These are phyloP conservation scores for Megaceryle torquata DNA, from an alignment of 2,113 vertebrate species.

Conservation along the genomic window DNA sequence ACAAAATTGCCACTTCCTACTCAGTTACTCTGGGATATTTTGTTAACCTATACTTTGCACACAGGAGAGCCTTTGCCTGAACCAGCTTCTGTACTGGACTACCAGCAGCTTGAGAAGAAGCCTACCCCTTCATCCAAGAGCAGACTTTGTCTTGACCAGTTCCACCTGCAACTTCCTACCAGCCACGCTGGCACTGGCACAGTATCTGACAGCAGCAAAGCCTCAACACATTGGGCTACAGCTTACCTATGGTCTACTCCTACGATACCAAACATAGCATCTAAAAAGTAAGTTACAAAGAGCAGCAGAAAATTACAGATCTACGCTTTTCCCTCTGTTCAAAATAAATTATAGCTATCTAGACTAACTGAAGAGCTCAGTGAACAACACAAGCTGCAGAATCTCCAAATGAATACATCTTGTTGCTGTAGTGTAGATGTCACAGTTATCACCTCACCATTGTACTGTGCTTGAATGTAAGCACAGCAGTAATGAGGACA, in stretches of 20 bases:
- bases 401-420: not conserved
- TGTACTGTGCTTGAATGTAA: not conserved
- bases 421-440: not conserved
- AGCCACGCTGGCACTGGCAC: not conserved
- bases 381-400: not conserved
- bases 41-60: not conserved
- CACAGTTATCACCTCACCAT: fast-evolving
- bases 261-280: too few species aligned
- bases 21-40: conserved; percentile 4
- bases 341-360: not conserved
- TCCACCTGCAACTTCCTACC: not conserved
- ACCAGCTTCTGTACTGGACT: not conserved
- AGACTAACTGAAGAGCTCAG: not conserved
- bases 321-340: not conserved
- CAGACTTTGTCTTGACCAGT: not conserved
- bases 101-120: not conserved
- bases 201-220: not conserved
- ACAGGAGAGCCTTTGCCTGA: not conserved
- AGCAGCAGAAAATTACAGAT: not conserved
- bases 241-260: not conserved
- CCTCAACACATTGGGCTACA: fast-evolving
- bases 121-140: not conserved
- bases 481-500: not conserved
- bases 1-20: not conserved
- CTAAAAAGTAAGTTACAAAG: not conserved